phyloP scores from a whole-genome alignment of 2,888 invertebrate species.

The Drosophila merina region DNA sequence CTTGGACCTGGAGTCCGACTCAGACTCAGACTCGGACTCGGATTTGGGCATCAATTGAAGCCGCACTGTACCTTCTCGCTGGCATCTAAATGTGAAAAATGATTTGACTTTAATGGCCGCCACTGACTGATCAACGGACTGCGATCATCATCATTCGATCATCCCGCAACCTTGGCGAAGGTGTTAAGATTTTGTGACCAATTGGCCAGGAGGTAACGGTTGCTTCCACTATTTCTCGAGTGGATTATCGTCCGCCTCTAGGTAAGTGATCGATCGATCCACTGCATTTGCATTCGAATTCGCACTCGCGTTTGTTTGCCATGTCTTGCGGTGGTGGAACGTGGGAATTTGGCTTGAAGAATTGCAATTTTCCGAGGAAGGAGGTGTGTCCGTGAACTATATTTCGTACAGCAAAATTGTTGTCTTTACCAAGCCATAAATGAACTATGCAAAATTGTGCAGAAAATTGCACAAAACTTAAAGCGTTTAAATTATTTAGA shows the following conservation, averaged over 20 bases:
- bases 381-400: constrained; percentile 75
- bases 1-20: constrained; percentile 28
- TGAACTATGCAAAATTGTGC: constrained; percentile 61
- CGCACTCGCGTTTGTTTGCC: constrained; percentile 21
- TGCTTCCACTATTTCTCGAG: constrained; percentile 54
- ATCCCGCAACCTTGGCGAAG: constrained; percentile 62
- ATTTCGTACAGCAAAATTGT: constrained; percentile 62
- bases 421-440: constrained; percentile 67
- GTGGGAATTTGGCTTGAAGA: constrained; percentile 75
- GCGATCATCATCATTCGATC: constrained; percentile 52
- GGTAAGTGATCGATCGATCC: constrained; percentile 75
- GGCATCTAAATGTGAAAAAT: constrained; percentile 82
- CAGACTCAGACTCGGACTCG: neutral
- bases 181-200: constrained; percentile 81
- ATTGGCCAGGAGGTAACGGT: constrained; percentile 64
- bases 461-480: constrained; percentile 42
- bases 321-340: constrained; percentile 63
- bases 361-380: constrained; percentile 47
- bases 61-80: constrained; percentile 49
- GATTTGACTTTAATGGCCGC: constrained; percentile 83
- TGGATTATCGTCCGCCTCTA: constrained; percentile 44
- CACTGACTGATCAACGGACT: constrained; percentile 77
- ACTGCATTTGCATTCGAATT: constrained; percentile 46
- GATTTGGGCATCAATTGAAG: constrained; percentile 71
- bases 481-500: constrained; percentile 36